phyloP scores from a whole-genome alignment of 2,113 vertebrate genomes.

The Otocyon megalotis region DNA sequence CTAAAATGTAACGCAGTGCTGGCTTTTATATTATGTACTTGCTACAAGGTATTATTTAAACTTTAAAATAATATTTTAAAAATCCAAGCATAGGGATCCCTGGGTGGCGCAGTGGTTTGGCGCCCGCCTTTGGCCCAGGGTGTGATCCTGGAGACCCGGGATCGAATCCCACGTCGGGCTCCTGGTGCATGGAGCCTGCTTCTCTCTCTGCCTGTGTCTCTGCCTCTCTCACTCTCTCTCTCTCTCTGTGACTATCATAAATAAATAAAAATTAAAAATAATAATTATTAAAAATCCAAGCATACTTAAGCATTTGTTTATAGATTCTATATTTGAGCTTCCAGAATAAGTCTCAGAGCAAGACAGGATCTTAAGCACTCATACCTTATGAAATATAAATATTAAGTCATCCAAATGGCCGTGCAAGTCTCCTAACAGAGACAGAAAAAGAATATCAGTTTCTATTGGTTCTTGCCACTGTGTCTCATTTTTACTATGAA shows the following conservation, averaged over 20 bases:
- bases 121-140: too few relatives aligned
- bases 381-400: slow-evolving; percentile 93
- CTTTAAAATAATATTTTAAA: slow-evolving; percentile 32
- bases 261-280: too few relatives aligned
- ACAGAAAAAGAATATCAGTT: slow-evolving; percentile 68
- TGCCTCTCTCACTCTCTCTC: too few relatives aligned
- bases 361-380: slow-evolving; percentile 47
- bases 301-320: slow-evolving; percentile 9
- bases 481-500: slow-evolving; percentile 35
- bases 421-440: slow-evolving; percentile 93
- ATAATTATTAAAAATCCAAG: slow-evolving; percentile 28
- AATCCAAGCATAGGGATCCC: neutral
- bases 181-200: too few relatives aligned
- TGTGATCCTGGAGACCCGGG: too few relatives aligned
- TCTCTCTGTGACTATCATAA: too few relatives aligned
- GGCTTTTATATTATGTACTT: slow-evolving; percentile 31
- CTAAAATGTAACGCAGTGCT: neutral
- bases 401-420: slow-evolving; percentile 95
- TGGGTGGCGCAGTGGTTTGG: too few relatives aligned
- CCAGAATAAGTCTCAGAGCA: slow-evolving; percentile 41
- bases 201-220: too few relatives aligned
- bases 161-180: too few relatives aligned
- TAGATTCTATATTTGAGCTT: neutral
- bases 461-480: neutral
- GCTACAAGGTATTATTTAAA: neutral